phyloP scores from a whole-genome alignment of 92 coral and sea anemone genomes.

The Pocillopora grandis region DNA sequence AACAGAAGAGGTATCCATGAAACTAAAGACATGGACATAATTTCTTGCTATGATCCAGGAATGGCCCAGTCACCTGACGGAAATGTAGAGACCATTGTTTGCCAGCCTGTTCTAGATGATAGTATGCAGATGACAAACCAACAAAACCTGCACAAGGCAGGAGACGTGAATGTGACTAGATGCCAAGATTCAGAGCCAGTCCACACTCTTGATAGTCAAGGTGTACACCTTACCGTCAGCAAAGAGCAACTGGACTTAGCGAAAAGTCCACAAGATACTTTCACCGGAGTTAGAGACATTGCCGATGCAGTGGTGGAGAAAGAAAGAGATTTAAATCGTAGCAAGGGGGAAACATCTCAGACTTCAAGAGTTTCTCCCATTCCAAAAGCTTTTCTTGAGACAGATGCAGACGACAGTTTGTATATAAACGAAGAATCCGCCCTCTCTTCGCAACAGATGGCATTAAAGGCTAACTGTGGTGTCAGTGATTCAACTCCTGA shows the following conservation, averaged over 20 bases:
- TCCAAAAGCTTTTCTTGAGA: background rate
- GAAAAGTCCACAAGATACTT: background rate
- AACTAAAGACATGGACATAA: conserved; percentile 8
- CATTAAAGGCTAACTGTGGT: background rate
- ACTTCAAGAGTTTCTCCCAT: background rate
- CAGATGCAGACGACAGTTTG: background rate
- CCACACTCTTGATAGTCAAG: background rate
- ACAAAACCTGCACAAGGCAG: background rate
- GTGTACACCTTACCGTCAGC: too few relatives aligned
- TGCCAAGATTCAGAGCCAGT: background rate
- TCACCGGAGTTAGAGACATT: background rate
- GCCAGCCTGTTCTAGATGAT: background rate
- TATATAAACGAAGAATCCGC: background rate
- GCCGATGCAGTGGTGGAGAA: background rate
- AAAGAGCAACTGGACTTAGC: background rate
- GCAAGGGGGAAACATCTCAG: background rate
- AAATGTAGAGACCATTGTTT: background rate
- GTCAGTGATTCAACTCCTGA: background rate
- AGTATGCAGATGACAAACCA: background rate
- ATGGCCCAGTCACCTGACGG: background rate
- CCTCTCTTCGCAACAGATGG: background rate
- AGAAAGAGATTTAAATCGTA: background rate
- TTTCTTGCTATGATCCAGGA: conserved; percentile 22
- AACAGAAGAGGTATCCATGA: conserved; percentile 7
- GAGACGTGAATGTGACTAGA: background rate